Percentiles rank a stretch among this genome's conserved stretches.
Evolutionary conservation across 2,113 vertebrate genomes (phyloP).

Genomic region (Sinocyclocheilus maitianheensis): DNA sequence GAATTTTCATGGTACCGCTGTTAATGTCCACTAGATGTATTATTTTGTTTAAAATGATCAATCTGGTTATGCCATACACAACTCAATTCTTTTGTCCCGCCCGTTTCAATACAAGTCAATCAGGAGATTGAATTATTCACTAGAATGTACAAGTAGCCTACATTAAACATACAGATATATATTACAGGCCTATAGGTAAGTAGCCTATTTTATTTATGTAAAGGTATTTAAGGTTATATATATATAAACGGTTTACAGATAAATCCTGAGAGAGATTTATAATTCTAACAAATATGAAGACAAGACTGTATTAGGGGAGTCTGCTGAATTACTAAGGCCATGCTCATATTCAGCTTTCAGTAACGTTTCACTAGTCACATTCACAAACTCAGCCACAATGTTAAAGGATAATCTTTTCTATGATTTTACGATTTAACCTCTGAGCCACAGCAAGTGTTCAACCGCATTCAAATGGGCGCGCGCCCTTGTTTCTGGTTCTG

Average conservation of each 20-base stretch:
- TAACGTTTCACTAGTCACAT: constrained; percentile 20
- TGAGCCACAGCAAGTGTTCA: constrained; percentile 38
- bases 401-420: constrained; percentile 35
- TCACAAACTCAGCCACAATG: constrained; percentile 21
- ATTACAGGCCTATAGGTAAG: not conserved
- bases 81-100: too few relatives aligned
- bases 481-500: constrained; percentile 37
- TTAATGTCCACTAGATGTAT: not conserved
- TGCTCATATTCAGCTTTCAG: constrained; percentile 14
- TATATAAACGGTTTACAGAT: not conserved
- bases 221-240: not conserved
- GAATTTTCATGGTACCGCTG: not conserved
- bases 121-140: not conserved
- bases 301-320: constrained; percentile 3
- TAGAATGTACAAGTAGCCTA: not conserved
- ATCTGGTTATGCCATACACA: too few relatives aligned
- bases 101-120: too few relatives aligned
- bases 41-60: not conserved
- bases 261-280: not conserved
- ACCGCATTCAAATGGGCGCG: constrained; percentile 36
- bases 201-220: not conserved
- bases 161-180: not conserved
- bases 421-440: constrained; percentile 46
- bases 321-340: constrained; percentile 27
- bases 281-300: constrained; percentile 18